Percentiles rank a stretch among this genome's conserved stretches.
Evolutionary conservation across 2,888 invertebrate species (phyloP).

Genomic region (Acleris literana): DNA sequence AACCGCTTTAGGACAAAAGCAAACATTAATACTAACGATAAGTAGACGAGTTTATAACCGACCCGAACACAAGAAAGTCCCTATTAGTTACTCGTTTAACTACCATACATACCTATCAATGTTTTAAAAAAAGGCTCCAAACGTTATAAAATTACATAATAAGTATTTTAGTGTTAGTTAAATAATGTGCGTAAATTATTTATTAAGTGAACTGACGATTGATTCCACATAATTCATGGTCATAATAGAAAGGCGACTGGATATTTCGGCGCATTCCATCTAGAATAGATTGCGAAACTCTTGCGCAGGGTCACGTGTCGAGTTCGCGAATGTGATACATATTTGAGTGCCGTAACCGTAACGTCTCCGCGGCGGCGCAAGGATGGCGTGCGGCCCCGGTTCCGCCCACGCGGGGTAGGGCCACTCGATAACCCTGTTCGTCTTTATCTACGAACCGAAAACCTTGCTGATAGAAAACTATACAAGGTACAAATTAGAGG

Average conservation of each 20-base stretch:
- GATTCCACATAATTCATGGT: slow-evolving; percentile 26
- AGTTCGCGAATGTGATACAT: slow-evolving; percentile 18
- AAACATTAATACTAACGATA: too few species aligned
- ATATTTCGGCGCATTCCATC: slow-evolving; percentile 28
- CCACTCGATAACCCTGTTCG: background rate
- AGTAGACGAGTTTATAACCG: too few species aligned
- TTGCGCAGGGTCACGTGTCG: slow-evolving; percentile 14
- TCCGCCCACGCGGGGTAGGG: too few species aligned
- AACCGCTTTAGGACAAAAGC: too few species aligned
- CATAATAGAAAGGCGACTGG: slow-evolving; percentile 34
- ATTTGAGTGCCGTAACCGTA: background rate
- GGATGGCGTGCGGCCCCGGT: background rate
- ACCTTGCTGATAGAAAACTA: background rate
- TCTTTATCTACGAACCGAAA: background rate
- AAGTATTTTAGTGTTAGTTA: too few species aligned
- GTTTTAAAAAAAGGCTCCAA: too few species aligned
- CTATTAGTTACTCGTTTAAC: too few species aligned
- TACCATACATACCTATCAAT: too few species aligned
- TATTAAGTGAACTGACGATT: slow-evolving; percentile 6
- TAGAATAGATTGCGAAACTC: slow-evolving; percentile 21
- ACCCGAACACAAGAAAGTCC: too few species aligned
- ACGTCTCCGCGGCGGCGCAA: slow-evolving; percentile 1
- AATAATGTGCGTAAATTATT: background rate
- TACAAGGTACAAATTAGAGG: background rate
- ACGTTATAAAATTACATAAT: too few species aligned